Percentiles rank a stretch among this genome's conserved stretches.
Evolutionary conservation across 2,797 vertebrate species (phyloP).

Genomic region (Phrynocephalus guinanensis): DNA sequence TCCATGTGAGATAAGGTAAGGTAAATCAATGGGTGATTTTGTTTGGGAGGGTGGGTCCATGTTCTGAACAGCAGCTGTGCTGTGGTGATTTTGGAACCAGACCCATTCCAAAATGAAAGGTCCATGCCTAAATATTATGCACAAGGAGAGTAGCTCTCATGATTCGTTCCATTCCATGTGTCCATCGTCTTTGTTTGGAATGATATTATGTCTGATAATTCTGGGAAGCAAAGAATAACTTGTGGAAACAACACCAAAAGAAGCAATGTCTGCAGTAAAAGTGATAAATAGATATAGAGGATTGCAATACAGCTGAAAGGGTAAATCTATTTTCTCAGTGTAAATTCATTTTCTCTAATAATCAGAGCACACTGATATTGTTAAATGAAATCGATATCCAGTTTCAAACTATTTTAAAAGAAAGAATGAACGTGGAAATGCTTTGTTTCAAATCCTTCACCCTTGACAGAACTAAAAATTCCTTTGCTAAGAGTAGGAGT

Average conservation of each 20-base stretch:
- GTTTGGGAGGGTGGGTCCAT: too few relatives aligned
- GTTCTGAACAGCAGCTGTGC: too few relatives aligned
- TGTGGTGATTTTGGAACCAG: too few relatives aligned
- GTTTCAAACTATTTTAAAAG: not conserved
- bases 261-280: not conserved
- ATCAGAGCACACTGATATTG: not conserved
- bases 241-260: not conserved
- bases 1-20: too few relatives aligned
- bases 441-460: constrained; percentile 1
- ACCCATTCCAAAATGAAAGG: too few relatives aligned
- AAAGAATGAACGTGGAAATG: not conserved
- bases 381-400: not conserved
- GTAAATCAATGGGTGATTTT: too few relatives aligned
- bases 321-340: not conserved
- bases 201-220: too few relatives aligned
- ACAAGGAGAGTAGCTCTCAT: too few relatives aligned
- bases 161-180: too few relatives aligned
- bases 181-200: too few relatives aligned
- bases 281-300: not conserved
- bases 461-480: not conserved
- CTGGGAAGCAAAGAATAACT: not conserved
- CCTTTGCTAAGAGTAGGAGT: not conserved
- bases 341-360: not conserved
- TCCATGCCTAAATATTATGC: too few relatives aligned
- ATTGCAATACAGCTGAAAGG: not conserved